These are phyloP conservation scores for Papilio dardanus DNA, from an alignment of 1,140 invertebrate genomes.

Conservation along the genomic window DNA sequence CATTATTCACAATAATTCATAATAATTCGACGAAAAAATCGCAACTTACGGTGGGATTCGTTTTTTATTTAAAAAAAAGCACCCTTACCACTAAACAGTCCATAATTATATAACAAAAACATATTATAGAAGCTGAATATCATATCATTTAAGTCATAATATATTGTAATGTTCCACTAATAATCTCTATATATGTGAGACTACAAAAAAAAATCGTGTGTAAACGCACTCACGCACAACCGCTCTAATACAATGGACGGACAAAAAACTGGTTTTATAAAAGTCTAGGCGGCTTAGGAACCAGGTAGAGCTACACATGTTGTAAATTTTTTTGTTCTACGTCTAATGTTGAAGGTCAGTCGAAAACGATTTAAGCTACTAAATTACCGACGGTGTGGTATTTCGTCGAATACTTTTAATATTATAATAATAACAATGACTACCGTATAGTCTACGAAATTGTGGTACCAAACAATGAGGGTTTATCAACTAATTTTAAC, in stretches of 20 bases:
- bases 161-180: not conserved
- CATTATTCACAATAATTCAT: no score
- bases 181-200: not conserved
- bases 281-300: slow-evolving; percentile 29
- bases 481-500: not conserved
- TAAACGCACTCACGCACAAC: slow-evolving; percentile 31
- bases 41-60: no score
- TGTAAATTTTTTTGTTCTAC: slow-evolving; percentile 20
- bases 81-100: no score
- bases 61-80: no score
- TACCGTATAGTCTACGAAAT: not conserved
- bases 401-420: not conserved
- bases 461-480: not conserved
- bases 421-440: not conserved
- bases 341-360: slow-evolving; percentile 24
- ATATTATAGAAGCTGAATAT: not conserved
- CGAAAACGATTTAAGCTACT: slow-evolving; percentile 20
- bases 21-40: no score
- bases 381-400: not conserved
- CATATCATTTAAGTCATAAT: not conserved
- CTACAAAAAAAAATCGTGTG: not conserved
- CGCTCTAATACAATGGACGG: slow-evolving; percentile 13
- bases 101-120: no score
- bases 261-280: slow-evolving; percentile 34
- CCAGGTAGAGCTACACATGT: slow-evolving; percentile 18